phyloP scores from a whole-genome alignment of 2,113 vertebrate genomes.

The Aptenodytes patagonicus region DNA sequence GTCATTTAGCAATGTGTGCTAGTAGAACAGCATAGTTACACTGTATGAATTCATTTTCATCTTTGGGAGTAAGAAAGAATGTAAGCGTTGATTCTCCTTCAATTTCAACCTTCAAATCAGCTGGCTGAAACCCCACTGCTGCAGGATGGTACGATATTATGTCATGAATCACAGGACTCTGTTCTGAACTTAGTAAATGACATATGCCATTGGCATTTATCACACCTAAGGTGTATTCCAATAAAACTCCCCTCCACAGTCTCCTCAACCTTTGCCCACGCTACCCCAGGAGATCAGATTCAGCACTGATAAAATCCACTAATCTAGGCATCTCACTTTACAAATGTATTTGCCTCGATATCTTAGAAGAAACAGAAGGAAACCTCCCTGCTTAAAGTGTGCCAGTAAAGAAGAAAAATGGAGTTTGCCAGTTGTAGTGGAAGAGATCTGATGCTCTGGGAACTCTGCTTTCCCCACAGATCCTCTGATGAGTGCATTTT shows the following conservation, averaged over 20 bases:
- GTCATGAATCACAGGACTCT: background rate
- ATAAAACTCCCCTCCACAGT: background rate
- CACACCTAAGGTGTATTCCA: background rate
- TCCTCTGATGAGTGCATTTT: background rate
- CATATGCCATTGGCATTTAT: background rate
- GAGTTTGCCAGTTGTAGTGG: background rate
- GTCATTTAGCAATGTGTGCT: background rate
- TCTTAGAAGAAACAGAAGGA: background rate
- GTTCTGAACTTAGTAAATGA: background rate
- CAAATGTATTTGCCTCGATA: background rate
- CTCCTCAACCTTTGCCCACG: background rate
- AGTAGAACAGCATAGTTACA: background rate
- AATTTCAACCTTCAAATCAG: background rate
- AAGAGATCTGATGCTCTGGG: background rate
- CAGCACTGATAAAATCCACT: background rate
- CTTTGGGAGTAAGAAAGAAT: background rate
- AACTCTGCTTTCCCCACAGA: background rate
- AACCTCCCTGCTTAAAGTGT: background rate
- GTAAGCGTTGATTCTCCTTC: background rate
- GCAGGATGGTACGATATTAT: background rate
- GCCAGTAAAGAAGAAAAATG: background rate
- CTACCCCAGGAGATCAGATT: background rate
- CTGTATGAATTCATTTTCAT: background rate
- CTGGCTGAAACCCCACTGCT: background rate
- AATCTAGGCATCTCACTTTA: background rate